A percentile compares a stretch with the other conserved stretches of the same genome.
Evolutionary conservation across 2,888 invertebrate genomes (phyloP).

Genomic region (Campoplex capitator): DNA sequence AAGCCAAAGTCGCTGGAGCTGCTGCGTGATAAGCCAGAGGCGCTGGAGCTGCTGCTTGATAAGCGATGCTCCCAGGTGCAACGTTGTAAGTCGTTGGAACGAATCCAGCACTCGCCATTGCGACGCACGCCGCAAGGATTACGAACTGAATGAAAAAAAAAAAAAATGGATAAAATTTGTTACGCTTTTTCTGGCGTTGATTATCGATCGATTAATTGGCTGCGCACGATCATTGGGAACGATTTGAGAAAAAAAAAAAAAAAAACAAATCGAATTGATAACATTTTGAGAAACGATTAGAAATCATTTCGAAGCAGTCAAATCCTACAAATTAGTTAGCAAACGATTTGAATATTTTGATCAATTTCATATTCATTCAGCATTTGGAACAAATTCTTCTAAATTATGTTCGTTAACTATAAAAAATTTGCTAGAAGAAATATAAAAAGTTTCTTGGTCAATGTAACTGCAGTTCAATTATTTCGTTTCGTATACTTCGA

Average conservation of each 20-base stretch:
- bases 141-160: slow-evolving; percentile 83
- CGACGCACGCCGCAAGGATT: slow-evolving; percentile 84
- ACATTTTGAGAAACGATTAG: too few species aligned
- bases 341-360: not conserved
- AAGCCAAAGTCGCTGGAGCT: slow-evolving; percentile 86
- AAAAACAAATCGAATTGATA: too few species aligned
- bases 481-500: not conserved
- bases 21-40: slow-evolving; percentile 87
- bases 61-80: slow-evolving; percentile 20
- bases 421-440: too few species aligned
- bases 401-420: not conserved
- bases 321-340: not conserved
- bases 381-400: not conserved
- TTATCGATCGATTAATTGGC: not conserved
- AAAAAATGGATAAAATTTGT: not conserved
- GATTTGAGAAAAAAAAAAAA: not conserved
- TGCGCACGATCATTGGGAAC: not conserved
- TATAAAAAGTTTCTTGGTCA: not conserved
- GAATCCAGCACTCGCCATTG: slow-evolving; percentile 85
- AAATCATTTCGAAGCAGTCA: not conserved
- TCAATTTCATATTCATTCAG: too few species aligned
- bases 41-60: slow-evolving; percentile 85
- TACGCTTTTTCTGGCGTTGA: not conserved
- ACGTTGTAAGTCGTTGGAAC: slow-evolving; percentile 78
- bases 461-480: not conserved